Conservation (phyloP, 2,797 vertebrate species). For the Malacoctenus gilli region DNA sequence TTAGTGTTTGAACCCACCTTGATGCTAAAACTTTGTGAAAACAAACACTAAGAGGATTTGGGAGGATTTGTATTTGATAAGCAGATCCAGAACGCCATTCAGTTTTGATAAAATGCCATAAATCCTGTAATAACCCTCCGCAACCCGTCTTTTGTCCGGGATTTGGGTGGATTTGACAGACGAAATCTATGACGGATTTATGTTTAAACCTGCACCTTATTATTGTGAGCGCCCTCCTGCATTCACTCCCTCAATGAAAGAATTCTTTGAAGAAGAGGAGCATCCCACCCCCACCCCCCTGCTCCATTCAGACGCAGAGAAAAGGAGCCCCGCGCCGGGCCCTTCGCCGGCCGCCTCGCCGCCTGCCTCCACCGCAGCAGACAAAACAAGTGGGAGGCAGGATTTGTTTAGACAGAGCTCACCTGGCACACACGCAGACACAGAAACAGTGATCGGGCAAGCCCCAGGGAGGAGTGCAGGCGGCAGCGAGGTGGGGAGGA, state of each 20-base stretch:
- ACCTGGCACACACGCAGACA: conserved; percentile 75
- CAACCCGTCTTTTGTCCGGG: conserved; percentile 1
- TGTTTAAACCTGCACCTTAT: not conserved
- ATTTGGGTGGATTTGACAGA: conserved; percentile 12
- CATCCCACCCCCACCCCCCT: conserved; percentile 1
- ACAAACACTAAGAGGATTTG: conserved; percentile 14
- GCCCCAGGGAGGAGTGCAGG: conserved; percentile 62
- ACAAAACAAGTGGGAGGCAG: conserved; percentile 81
- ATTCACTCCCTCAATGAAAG: conserved; percentile 39
- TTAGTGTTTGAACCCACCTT: no score
- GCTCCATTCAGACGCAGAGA: conserved; percentile 48
- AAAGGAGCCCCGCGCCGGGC: conserved; percentile 56
- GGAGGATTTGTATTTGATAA: conserved; percentile 35
- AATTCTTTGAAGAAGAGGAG: conserved; percentile 41
- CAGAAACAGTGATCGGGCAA: conserved; percentile 73
- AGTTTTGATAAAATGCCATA: conserved; percentile 27
- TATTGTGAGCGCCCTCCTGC: not conserved
- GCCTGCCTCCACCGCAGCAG: conserved; percentile 69
- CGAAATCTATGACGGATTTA: conserved; percentile 8
- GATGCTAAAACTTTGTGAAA: conserved; percentile 6
- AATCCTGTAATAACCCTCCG: conserved; percentile 8
- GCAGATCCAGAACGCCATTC: conserved; percentile 25
- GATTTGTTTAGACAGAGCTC: conserved; percentile 82
- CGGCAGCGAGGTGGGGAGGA: conserved; percentile 23
- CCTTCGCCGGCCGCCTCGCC: conserved; percentile 50